Percentiles rank a stretch among this genome's conserved stretches.
Conservation (phyloP, 2,888 invertebrate genomes). For the Melanchra persicariae region DNA sequence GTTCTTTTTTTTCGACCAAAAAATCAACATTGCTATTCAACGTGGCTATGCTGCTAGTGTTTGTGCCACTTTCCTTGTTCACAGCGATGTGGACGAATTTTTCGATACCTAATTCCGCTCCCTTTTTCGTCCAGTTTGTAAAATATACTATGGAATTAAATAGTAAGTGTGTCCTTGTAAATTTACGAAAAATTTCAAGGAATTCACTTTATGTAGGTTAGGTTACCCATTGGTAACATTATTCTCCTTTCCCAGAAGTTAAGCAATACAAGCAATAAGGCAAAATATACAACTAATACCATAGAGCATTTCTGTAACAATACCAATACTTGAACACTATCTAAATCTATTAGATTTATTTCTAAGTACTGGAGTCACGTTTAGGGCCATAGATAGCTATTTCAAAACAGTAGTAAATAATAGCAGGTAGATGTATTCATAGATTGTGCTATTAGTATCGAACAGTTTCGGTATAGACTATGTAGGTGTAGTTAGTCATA, state of each 20-base stretch:
- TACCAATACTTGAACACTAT: constrained; percentile 15
- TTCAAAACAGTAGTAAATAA: constrained; percentile 30
- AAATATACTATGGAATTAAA: no score
- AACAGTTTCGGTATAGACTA: neutral
- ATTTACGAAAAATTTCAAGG: no score
- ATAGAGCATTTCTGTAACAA: neutral
- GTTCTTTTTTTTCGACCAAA: no score
- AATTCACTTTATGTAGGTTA: no score
- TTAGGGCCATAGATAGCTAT: constrained; percentile 12
- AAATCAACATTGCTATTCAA: no score
- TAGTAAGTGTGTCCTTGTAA: no score
- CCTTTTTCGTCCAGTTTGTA: no score
- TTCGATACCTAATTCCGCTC: no score
- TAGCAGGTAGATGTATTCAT: constrained; percentile 39
- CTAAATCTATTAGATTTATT: constrained; percentile 4
- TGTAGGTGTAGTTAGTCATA: constrained; percentile 6
- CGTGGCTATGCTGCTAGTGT: no score
- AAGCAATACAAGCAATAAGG: neutral
- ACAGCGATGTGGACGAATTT: no score
- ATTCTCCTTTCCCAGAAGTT: neutral
- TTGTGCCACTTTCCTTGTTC: no score
- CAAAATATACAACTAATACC: neutral
- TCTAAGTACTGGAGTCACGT: constrained; percentile 23
- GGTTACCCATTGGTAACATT: neutral
- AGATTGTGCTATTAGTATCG: constrained; percentile 29